phyloP scores from a whole-genome alignment of 1,140 invertebrate species.

The Drosophila pallidifrons region DNA sequence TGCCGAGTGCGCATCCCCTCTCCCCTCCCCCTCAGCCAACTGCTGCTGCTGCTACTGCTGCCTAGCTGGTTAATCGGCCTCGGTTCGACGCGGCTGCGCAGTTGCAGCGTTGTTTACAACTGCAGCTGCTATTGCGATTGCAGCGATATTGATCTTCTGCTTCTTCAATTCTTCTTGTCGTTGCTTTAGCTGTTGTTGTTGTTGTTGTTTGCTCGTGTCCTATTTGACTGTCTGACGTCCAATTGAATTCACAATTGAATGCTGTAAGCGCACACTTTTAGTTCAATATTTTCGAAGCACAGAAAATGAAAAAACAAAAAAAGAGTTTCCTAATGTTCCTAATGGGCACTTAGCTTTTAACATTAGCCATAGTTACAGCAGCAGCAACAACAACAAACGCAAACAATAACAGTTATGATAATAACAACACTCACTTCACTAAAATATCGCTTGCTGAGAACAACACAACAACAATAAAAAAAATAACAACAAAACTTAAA shows the following conservation, averaged over 20 bases:
- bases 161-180: slow-evolving; percentile 15
- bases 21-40: no score
- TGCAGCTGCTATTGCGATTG: slow-evolving; percentile 11
- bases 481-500: slow-evolving; percentile 37
- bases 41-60: neutral
- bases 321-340: slow-evolving; percentile 2
- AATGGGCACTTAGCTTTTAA: slow-evolving; percentile 19
- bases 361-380: neutral
- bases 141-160: neutral
- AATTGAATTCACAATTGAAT: slow-evolving; percentile 37
- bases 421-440: slow-evolving; percentile 77
- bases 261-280: slow-evolving; percentile 30
- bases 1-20: slow-evolving; percentile 52
- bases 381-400: slow-evolving; percentile 8
- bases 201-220: slow-evolving; percentile 27
- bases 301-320: slow-evolving; percentile 32
- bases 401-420: slow-evolving; percentile 17
- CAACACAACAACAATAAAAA: slow-evolving; percentile 39
- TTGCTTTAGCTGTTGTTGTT: neutral
- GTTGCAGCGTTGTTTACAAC: slow-evolving; percentile 34
- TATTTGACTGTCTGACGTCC: slow-evolving; percentile 31
- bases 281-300: slow-evolving; percentile 22
- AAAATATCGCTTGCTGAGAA: slow-evolving; percentile 33
- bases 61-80: slow-evolving; percentile 74
- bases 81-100: slow-evolving; percentile 15